Base-by-base conservation (phyloP, 2,113 vertebrate genomes). In the Istiophorus platypterus region DNA sequence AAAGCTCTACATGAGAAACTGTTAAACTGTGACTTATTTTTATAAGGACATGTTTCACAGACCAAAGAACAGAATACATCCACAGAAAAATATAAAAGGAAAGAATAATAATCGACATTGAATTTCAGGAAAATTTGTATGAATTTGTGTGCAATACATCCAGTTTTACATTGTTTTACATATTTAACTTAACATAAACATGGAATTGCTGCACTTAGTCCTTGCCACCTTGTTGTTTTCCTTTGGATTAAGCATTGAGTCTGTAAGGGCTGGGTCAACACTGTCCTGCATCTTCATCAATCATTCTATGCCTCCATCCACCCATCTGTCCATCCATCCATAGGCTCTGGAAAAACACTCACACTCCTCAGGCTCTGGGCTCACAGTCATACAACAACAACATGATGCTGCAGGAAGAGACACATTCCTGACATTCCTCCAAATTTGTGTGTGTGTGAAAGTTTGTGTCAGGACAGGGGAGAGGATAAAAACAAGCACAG, bases 311-410 rank as follows among this genome's bases (percentile, higher is more conserved):
- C 67, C 63, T 88, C 63, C 72, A 79, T 85, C 76, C 65, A n/a
- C 69, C 79, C 41, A 2, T 78, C 84, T 70, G 22, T 72, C 79
- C 41, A 2, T 78, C 84, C 73, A 58, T 81, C 77, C 76, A 83
- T 84, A 39, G 71, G 73, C 81, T 92, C 82, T 93, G 85, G 76
- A 88, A 85, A 89, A 87, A 85, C 83, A 86, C 73, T 78, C 85
- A 74, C 87, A 80, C 91, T 88, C 86, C 82, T 72, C 81, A 82
- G 85, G 85, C 92, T 88, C 80, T 90, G 87, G 89, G 70, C 86
- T 91, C 93, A 89, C 83, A 91, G 87, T 90, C 81, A 81, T 82
- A 88, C 71, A 89, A 92, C 79, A 93, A 92, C 90, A 95, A 92
- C 89, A 94, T 85, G 92, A 95, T 87, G 84, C 87, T 91, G 85